Evolutionary conservation across 2,113 vertebrate genomes (phyloP).

Genomic region (Rhombomys opimus): DNA sequence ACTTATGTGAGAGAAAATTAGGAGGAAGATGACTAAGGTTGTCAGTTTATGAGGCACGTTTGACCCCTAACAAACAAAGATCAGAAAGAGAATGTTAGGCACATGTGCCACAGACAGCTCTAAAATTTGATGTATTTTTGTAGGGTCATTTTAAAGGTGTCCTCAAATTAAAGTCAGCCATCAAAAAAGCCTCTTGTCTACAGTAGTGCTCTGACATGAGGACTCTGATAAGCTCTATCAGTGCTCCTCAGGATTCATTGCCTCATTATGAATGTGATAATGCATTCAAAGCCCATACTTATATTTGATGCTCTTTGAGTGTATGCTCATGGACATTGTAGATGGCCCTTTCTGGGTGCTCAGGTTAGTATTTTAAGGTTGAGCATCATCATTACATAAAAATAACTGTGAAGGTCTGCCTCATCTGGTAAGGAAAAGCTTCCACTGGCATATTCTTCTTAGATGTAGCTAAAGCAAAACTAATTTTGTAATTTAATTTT

Average conservation of each 20-base stretch:
- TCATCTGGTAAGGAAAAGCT: neutral
- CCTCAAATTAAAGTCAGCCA: neutral
- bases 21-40: neutral
- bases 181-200: neutral
- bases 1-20: neutral
- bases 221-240: neutral
- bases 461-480: neutral
- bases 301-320: neutral
- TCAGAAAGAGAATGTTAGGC: neutral
- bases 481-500: neutral
- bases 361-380: neutral
- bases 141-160: neutral
- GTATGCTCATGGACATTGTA: neutral
- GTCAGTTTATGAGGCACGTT: neutral
- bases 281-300: neutral
- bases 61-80: neutral
- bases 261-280: neutral
- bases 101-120: neutral
- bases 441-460: neutral
- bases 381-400: neutral
- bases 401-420: neutral
- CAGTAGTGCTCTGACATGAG: neutral
- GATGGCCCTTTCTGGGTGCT: neutral
- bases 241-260: neutral
- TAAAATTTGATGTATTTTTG: neutral